phyloP scores from a whole-genome alignment of 2,888 invertebrate genomes.

The Alcis repandata region DNA sequence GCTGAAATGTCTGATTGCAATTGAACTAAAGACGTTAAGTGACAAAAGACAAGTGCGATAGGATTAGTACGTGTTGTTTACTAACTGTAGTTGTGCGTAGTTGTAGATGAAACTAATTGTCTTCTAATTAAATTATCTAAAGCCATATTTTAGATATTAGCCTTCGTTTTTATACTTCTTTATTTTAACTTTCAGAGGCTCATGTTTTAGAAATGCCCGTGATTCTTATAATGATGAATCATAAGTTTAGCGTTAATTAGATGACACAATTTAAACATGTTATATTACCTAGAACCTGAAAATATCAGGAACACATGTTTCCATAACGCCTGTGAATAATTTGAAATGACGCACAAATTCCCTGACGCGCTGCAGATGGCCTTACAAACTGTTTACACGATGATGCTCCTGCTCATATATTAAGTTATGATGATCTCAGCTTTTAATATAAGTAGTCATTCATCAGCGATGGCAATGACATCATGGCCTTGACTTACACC shows the following conservation, averaged over 20 bases:
- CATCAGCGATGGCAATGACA: constrained; percentile 72
- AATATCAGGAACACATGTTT: constrained; percentile 8
- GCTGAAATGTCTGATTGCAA: constrained; percentile 3
- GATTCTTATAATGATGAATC: not conserved
- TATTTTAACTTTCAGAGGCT: too few species aligned
- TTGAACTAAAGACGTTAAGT: too few species aligned
- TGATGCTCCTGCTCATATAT: constrained; percentile 56
- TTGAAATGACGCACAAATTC: constrained; percentile 41
- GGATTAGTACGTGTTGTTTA: too few species aligned
- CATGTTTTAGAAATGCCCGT: not conserved
- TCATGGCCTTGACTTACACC: constrained; percentile 65
- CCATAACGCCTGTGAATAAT: constrained; percentile 37
- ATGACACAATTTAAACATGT: not conserved
- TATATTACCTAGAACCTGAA: not conserved
- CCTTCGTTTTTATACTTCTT: too few species aligned
- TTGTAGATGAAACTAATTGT: too few species aligned
- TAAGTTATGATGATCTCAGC: constrained; percentile 76
- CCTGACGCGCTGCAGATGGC: constrained; percentile 36
- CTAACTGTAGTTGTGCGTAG: too few species aligned
- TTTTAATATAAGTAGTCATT: constrained; percentile 61
- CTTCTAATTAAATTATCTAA: too few species aligned
- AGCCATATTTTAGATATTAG: too few species aligned
- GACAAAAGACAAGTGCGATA: too few species aligned
- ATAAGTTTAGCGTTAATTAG: not conserved
- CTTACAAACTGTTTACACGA: constrained; percentile 49